Conservation (phyloP, 2,888 invertebrate species). For the Spilarctia lutea region DNA sequence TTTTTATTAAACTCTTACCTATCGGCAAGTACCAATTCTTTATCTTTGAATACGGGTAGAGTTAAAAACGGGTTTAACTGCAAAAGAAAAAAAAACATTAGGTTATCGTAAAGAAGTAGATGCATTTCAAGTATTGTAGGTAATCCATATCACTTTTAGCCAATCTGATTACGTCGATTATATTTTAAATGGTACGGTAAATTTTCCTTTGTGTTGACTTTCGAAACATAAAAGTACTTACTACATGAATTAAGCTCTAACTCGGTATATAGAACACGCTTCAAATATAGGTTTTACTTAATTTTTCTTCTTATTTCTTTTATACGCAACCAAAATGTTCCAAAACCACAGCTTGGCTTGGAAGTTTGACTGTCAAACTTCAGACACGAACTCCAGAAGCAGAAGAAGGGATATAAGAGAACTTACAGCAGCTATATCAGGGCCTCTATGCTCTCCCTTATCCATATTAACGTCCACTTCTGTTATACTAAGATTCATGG, state of each 20-base stretch:
- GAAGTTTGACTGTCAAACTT: background rate
- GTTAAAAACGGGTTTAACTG: slow-evolving; percentile 89
- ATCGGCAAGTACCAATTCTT: slow-evolving; percentile 86
- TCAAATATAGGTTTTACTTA: no score
- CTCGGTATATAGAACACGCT: no score
- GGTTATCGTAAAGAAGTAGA: background rate
- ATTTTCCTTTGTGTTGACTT: no score
- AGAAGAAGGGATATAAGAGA: background rate
- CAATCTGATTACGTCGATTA: no score
- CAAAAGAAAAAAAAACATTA: slow-evolving; percentile 37
- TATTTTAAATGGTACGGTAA: no score
- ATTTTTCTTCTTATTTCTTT: no score
- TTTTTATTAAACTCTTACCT: slow-evolving; percentile 76
- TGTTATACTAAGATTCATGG: slow-evolving; percentile 69
- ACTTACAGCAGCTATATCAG: slow-evolving; percentile 61
- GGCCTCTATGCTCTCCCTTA: slow-evolving; percentile 64
- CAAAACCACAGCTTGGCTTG: no score
- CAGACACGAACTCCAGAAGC: background rate
- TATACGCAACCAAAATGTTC: no score
- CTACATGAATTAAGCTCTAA: no score
- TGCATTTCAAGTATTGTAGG: background rate
- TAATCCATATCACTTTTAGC: no score
- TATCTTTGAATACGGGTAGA: slow-evolving; percentile 88
- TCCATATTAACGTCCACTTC: slow-evolving; percentile 75
- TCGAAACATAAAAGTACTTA: no score